Percentiles rank a stretch among this genome's conserved stretches.
phyloP scores from a whole-genome alignment of 2,888 invertebrate species.

The Hirtodrosophila trivittata region DNA sequence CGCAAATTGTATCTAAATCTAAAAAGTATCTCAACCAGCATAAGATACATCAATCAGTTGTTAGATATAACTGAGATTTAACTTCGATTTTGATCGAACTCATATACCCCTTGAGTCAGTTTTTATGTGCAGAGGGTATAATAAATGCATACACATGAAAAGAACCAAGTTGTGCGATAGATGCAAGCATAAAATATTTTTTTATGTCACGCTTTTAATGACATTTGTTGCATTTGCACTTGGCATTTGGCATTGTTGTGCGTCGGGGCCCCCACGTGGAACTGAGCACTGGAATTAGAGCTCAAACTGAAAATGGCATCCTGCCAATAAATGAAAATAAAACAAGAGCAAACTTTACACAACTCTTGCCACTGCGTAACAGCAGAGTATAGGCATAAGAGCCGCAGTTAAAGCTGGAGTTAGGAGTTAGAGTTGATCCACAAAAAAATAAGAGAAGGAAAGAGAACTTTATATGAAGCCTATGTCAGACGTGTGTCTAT shows the following conservation, averaged over 20 bases:
- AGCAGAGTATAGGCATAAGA: not conserved
- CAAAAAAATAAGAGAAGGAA: no score
- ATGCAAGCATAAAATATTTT: constrained; percentile 67
- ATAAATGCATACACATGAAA: constrained; percentile 31
- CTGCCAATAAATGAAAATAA: constrained; percentile 21
- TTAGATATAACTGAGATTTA: no score
- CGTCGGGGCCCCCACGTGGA: constrained; percentile 6
- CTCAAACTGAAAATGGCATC: constrained; percentile 24
- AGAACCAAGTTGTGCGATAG: constrained; percentile 35
- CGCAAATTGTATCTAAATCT: no score
- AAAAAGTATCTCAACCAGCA: no score
- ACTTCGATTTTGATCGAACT: no score
- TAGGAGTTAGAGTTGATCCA: no score
- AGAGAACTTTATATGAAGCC: no score
- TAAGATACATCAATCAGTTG: no score
- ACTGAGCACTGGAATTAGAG: constrained; percentile 25
- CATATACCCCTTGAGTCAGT: not conserved
- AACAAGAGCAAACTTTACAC: not conserved
- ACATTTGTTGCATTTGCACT: constrained; percentile 74
- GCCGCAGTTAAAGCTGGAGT: no score
- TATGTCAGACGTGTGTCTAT: no score
- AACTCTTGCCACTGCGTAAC: not conserved
- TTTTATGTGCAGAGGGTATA: constrained; percentile 10
- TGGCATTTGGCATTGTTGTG: constrained; percentile 50
- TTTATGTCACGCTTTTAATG: constrained; percentile 76